Conservation (phyloP, 2,113 vertebrate species). For the Pandion haliaetus region DNA sequence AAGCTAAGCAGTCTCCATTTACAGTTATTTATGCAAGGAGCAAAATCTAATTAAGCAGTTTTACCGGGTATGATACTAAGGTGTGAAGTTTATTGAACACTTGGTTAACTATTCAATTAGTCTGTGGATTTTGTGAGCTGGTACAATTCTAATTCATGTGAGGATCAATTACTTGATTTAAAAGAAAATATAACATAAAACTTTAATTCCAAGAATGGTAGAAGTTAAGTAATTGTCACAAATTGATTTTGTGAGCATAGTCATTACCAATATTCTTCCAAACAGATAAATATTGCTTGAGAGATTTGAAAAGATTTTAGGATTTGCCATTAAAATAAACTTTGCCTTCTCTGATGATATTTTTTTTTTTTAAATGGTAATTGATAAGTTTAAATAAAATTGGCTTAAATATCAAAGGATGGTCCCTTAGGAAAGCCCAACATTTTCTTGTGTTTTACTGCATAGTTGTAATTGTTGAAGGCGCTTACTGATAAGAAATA, state of each 20-base stretch:
- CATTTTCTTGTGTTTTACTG: neutral
- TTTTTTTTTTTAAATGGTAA: neutral
- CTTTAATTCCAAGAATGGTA: neutral
- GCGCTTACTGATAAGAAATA: neutral
- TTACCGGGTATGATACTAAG: neutral
- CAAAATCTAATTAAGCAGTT: neutral
- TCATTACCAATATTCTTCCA: neutral
- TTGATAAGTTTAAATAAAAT: neutral
- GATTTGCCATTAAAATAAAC: neutral
- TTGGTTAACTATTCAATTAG: conserved; percentile 28
- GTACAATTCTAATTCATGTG: conserved; percentile 8
- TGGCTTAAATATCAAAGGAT: neutral
- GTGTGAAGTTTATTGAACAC: conserved; percentile 20
- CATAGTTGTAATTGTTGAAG: neutral
- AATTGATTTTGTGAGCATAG: conserved; percentile 34
- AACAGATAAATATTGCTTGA: neutral
- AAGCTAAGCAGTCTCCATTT: neutral
- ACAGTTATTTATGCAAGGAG: neutral
- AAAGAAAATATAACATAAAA: conserved; percentile 23
- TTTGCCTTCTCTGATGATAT: neutral
- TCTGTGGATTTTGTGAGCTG: neutral
- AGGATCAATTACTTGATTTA: conserved; percentile 53
- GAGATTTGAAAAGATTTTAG: neutral
- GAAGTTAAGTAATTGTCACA: conserved; percentile 18
- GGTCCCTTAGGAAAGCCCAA: neutral